A percentile compares a stretch with the other conserved stretches of the same genome.
phyloP scores from a whole-genome alignment of 2,888 invertebrate species.

The Oxycera nigricornis region DNA sequence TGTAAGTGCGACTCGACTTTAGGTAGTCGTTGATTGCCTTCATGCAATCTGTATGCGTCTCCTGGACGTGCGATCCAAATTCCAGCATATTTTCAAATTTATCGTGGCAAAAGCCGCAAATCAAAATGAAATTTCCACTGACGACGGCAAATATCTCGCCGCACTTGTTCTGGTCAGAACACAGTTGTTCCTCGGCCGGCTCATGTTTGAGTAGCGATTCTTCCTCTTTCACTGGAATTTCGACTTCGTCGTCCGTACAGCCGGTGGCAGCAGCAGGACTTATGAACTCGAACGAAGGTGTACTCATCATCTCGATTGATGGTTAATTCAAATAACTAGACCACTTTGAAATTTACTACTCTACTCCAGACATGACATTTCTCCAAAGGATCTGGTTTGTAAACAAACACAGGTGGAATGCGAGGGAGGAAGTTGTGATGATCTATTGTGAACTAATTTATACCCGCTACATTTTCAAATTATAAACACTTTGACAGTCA shows the following conservation, averaged over 20 bases:
- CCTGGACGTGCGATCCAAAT: neutral
- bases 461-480: too few relatives aligned
- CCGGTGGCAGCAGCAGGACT: neutral
- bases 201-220: neutral
- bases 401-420: neutral
- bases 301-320: neutral
- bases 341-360: neutral
- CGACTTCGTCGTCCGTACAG: too few relatives aligned
- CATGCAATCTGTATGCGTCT: neutral
- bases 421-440: too few relatives aligned
- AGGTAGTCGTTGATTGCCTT: neutral
- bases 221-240: neutral
- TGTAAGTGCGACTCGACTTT: neutral
- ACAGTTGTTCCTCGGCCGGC: neutral
- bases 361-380: neutral
- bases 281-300: neutral
- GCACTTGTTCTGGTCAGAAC: slow-evolving; percentile 45
- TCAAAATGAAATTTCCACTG: slow-evolving; percentile 46
- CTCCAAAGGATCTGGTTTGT: neutral
- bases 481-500: too few relatives aligned
- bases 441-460: too few relatives aligned
- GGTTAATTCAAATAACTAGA: neutral
- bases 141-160: slow-evolving; percentile 46
- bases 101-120: slow-evolving; percentile 47
- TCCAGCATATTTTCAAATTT: neutral